Evolutionary conservation across 1,140 invertebrate genomes (phyloP).

Genomic region (Drosophila bipectinata): DNA sequence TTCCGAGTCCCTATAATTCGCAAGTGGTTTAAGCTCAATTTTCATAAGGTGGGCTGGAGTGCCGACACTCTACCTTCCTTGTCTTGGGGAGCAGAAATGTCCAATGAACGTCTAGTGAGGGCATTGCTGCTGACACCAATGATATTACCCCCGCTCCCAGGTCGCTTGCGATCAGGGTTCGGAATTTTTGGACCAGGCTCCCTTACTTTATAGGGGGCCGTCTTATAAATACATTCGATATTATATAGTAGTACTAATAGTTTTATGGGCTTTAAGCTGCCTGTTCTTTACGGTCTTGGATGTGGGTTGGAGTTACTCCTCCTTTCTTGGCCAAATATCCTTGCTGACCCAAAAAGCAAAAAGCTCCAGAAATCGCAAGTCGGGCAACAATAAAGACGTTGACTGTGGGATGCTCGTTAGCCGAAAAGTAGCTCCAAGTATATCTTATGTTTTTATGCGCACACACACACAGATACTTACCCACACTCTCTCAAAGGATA

Average conservation of each 20-base stretch:
- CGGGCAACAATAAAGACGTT: constrained; percentile 69
- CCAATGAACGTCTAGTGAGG: constrained; percentile 78
- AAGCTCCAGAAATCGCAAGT: constrained; percentile 41
- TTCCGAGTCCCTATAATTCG: constrained; percentile 44
- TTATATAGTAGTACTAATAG: not conserved
- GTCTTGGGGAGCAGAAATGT: constrained; percentile 80
- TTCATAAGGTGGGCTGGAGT: constrained; percentile 1
- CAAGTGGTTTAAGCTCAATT: constrained; percentile 36
- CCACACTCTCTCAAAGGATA: not conserved
- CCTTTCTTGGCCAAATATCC: constrained; percentile 1
- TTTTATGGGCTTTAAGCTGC: constrained; percentile 3
- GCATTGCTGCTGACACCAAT: constrained; percentile 79
- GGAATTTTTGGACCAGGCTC: constrained; percentile 72
- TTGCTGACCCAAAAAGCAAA: not conserved
- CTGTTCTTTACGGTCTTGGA: not conserved
- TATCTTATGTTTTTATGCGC: constrained; percentile 63
- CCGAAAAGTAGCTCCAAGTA: constrained; percentile 68
- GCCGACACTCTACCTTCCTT: constrained; percentile 59
- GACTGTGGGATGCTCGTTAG: constrained; percentile 69
- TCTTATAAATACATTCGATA: constrained; percentile 26
- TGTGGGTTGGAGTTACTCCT: not conserved
- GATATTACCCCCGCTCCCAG: constrained; percentile 64
- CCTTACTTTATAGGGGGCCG: constrained; percentile 77
- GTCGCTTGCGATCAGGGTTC: constrained; percentile 39
- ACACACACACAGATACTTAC: constrained; percentile 7